phyloP scores from a whole-genome alignment of 2,888 invertebrate species.

The Helleia helle region DNA sequence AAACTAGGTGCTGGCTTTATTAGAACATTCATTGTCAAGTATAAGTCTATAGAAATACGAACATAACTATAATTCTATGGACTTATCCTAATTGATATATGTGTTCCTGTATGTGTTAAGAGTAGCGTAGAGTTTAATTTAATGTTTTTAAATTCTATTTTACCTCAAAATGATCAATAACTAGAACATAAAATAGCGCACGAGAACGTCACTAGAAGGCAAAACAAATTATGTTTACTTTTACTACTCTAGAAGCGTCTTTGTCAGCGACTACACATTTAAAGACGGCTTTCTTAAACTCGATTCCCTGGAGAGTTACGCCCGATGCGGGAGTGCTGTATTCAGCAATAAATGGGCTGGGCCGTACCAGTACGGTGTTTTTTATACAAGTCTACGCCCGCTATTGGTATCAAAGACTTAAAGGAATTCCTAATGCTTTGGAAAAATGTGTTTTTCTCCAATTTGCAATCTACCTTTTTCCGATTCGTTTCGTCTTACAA shows the following conservation, averaged over 20 bases:
- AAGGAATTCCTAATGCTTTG: constrained; percentile 25
- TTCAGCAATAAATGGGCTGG: constrained; percentile 22
- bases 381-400: constrained; percentile 12
- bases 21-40: too few species aligned
- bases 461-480: constrained; percentile 26
- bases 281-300: constrained; percentile 16
- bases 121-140: too few species aligned
- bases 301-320: constrained; percentile 19
- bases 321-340: constrained; percentile 17
- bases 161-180: too few species aligned
- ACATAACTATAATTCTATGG: too few species aligned
- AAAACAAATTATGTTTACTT: neutral
- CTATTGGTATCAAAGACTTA: constrained; percentile 24
- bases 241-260: neutral
- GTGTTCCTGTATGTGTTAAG: too few species aligned
- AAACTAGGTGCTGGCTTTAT: too few species aligned
- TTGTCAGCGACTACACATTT: constrained; percentile 3
- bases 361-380: constrained; percentile 7
- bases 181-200: too few species aligned
- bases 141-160: too few species aligned
- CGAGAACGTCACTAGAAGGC: too few species aligned
- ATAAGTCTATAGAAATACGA: too few species aligned
- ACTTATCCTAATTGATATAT: too few species aligned
- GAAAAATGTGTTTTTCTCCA: constrained; percentile 32
- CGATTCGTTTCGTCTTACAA: constrained; percentile 23